Percentiles rank a stretch among this genome's conserved stretches.
phyloP scores from a whole-genome alignment of 2,113 vertebrate species.

The Ciconia stormi region DNA sequence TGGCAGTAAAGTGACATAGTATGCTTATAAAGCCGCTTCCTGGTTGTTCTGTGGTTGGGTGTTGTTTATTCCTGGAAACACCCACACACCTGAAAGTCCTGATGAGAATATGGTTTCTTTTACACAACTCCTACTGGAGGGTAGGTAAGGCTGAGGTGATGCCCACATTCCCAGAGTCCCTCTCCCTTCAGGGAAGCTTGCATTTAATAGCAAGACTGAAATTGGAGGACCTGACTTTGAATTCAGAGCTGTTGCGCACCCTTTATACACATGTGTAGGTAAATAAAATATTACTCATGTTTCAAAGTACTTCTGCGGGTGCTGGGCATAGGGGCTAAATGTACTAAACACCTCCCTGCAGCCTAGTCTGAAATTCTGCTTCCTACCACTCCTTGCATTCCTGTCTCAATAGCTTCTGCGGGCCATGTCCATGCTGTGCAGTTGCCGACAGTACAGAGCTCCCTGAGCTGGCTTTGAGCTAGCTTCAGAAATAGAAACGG shows the following conservation, averaged over 20 bases:
- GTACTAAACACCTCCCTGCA: neutral
- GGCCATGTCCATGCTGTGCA: neutral
- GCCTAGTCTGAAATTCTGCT: neutral
- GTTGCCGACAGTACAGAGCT: neutral
- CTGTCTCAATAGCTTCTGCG: neutral
- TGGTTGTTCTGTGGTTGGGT: slow-evolving; percentile 38
- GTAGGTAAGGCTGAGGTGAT: neutral
- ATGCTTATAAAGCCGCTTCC: slow-evolving; percentile 5
- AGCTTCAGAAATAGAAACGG: neutral
- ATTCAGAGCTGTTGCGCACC: neutral
- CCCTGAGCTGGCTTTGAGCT: neutral
- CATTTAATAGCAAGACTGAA: neutral
- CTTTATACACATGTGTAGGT: neutral
- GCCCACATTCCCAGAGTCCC: neutral
- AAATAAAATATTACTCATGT: neutral
- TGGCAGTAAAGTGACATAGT: neutral
- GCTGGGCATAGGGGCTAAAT: neutral
- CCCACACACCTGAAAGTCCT: slow-evolving; percentile 53
- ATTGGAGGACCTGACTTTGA: neutral
- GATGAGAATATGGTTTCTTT: slow-evolving; percentile 32
- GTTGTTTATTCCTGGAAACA: slow-evolving; percentile 65
- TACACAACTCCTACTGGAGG: neutral
- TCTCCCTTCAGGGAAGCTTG: neutral
- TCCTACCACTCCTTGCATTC: neutral
- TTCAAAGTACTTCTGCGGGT: neutral